Base-by-base conservation (phyloP, 1,140 invertebrate species). In the Acromyrmex echinatior region DNA sequence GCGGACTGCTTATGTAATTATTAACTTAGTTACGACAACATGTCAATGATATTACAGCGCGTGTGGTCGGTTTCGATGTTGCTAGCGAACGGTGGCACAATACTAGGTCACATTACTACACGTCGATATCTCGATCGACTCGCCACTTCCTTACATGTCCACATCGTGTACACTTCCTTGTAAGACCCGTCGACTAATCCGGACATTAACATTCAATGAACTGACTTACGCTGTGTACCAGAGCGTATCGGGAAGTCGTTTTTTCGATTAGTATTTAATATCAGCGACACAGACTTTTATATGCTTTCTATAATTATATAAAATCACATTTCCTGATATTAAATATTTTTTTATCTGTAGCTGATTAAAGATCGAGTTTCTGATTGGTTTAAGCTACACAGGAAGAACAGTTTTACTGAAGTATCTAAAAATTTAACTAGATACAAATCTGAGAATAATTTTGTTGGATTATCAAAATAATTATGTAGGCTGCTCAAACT, bases 31-130 rank as follows among this genome's bases (percentile, higher is more conserved):
- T 73, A 45, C 60, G 51, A 71, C 68, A 87, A 66, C 56, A 25
- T 31, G 21, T 28, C 25, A 39, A 39, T n/a, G 79, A 87, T 87
- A 86, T 77, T 80, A 86, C 76, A 80, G 84, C 87, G 89, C 89
- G 92, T 91, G 92, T 92, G 92, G 92, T 92, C 92, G 77, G 35
- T 80, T 70, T 81, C 18, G 85, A 78, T 62, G 86, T 70, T 71
- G 56, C 31, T 88, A 66, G 63, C 70, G 70, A 78, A 89, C 81
- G 77, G 91, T 93, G 91, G 91, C 93, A 91, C 91, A 92, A 93
- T 92, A 92, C 88, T 87, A 92, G 87, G 65, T 4, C 86, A 86
- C 65, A 62, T 88, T 89, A 68, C 49, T 82, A 90, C 74, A 66
- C 21, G 86, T 88, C 86, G 28, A 31, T 31, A 31, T 31, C 28